A percentile compares a stretch with the other conserved stretches of the same genome.
Evolutionary conservation across 2,888 invertebrate species (phyloP).

Genomic region (Meiosimyza platycephala): DNA sequence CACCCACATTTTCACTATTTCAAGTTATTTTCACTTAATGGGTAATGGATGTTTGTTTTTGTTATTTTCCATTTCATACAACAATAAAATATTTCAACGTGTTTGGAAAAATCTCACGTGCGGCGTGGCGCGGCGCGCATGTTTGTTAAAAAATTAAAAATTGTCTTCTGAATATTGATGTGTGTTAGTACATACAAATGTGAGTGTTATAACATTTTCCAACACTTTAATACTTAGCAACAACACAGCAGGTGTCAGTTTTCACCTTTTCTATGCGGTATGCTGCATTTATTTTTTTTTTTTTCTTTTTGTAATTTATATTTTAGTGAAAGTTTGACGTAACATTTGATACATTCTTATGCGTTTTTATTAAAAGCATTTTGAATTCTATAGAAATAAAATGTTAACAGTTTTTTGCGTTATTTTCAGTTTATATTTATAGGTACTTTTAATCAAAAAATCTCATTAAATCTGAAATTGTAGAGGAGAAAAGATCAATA

Average conservation of each 20-base stretch:
- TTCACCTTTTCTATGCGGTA: constrained; percentile 12
- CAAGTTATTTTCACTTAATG: constrained; percentile 20
- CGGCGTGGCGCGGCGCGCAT: background rate
- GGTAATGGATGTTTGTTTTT: background rate
- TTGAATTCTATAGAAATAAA: background rate
- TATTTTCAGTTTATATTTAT: too few species aligned
- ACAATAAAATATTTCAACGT: background rate
- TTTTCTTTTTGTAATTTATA: background rate
- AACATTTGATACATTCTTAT: constrained; percentile 15
- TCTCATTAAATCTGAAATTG: too few species aligned
- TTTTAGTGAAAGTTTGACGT: constrained; percentile 28
- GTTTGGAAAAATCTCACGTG: constrained; percentile 12
- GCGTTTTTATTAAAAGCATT: background rate
- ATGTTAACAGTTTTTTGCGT: background rate
- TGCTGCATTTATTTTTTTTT: constrained; percentile 8
- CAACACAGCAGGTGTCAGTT: background rate
- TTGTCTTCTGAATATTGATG: constrained; percentile 3
- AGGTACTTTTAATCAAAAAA: too few species aligned
- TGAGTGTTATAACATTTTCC: background rate
- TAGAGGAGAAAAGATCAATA: too few species aligned
- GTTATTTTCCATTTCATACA: background rate
- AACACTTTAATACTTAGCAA: background rate
- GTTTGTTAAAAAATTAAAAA: background rate
- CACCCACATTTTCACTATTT: constrained; percentile 26
- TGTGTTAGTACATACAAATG: background rate